A percentile compares a stretch with the other conserved stretches of the same genome.
Conservation (phyloP, 2,888 invertebrate genomes). For the Andrena bucephala region DNA sequence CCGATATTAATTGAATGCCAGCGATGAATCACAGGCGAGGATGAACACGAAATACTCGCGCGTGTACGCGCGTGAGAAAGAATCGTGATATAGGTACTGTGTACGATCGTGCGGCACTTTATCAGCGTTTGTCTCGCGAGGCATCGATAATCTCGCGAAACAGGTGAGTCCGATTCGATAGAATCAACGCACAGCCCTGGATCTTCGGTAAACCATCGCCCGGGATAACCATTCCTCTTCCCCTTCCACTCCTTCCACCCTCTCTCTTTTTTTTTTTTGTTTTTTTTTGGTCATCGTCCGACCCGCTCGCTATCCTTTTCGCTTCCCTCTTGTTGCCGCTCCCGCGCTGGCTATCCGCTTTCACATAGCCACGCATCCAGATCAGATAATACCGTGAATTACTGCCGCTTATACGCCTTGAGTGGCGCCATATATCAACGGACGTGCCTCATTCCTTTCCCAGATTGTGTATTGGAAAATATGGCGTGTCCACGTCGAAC, state of each 20-base stretch:
- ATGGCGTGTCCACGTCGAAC: conserved; percentile 72
- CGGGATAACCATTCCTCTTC: conserved; percentile 44
- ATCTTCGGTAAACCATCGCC: conserved; percentile 57
- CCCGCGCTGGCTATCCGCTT: conserved; percentile 52
- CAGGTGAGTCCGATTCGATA: conserved; percentile 24
- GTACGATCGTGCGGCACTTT: not conserved
- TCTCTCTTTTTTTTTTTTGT: not conserved
- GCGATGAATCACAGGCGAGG: not conserved
- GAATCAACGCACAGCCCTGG: conserved; percentile 31
- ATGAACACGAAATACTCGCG: not conserved
- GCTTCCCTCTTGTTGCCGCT: conserved; percentile 43
- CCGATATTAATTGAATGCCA: conserved; percentile 19
- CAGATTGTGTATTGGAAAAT: conserved; percentile 77
- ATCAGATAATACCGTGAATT: conserved; percentile 78
- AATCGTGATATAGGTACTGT: not conserved
- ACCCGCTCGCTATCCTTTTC: not conserved
- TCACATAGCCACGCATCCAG: conserved; percentile 63
- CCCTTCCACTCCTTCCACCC: not conserved
- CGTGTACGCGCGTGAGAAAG: not conserved
- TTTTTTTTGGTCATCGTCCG: conserved; percentile 4
- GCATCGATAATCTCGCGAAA: conserved; percentile 36
- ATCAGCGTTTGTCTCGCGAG: not conserved
- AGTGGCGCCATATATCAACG: conserved; percentile 75
- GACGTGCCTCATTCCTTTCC: conserved; percentile 70
- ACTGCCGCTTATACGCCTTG: conserved; percentile 76